Percentiles rank a stretch among this genome's conserved stretches.
These are phyloP conservation scores for Procapra przewalskii DNA, from an alignment of 2,113 vertebrate species.

Conservation along the genomic window DNA sequence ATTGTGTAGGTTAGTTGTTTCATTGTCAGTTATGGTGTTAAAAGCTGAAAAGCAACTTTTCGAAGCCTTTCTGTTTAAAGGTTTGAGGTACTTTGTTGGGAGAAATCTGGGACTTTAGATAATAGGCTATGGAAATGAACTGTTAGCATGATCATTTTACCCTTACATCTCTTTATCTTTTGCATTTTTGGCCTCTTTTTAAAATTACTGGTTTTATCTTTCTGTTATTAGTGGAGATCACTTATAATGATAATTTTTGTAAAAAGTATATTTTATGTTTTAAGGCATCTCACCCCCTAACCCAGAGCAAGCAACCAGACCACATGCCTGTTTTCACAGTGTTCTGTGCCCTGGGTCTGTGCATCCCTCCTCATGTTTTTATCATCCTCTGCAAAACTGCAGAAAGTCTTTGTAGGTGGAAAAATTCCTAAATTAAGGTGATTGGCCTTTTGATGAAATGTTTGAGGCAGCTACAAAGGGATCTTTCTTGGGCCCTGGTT, in stretches of 20 bases:
- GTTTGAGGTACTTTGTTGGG: neutral
- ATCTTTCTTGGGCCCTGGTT: neutral
- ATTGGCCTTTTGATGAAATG: constrained; percentile 5
- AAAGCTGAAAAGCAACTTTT: constrained; percentile 10
- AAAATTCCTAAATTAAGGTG: neutral
- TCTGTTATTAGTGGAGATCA: neutral
- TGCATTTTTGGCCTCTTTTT: neutral
- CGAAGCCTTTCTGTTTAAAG: neutral
- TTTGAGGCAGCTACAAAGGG: neutral
- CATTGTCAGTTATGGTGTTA: neutral
- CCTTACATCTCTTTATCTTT: neutral
- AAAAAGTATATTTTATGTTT: neutral
- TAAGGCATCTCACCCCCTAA: neutral
- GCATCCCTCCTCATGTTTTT: neutral
- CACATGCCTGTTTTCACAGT: neutral
- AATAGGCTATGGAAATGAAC: neutral
- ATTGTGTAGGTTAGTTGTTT: neutral
- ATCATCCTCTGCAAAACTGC: neutral
- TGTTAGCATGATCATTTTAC: neutral
- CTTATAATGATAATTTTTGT: neutral
- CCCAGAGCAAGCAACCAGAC: neutral
- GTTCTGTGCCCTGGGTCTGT: neutral
- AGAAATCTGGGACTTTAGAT: neutral
- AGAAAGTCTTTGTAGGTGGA: neutral
- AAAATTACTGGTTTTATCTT: neutral